Percentiles rank a stretch among this genome's conserved stretches.
These are phyloP conservation scores for Cladorhizidae sp. DNA, from an alignment of 37 sponge, comb jelly and placozoan genomes.

Conservation along the genomic window DNA sequence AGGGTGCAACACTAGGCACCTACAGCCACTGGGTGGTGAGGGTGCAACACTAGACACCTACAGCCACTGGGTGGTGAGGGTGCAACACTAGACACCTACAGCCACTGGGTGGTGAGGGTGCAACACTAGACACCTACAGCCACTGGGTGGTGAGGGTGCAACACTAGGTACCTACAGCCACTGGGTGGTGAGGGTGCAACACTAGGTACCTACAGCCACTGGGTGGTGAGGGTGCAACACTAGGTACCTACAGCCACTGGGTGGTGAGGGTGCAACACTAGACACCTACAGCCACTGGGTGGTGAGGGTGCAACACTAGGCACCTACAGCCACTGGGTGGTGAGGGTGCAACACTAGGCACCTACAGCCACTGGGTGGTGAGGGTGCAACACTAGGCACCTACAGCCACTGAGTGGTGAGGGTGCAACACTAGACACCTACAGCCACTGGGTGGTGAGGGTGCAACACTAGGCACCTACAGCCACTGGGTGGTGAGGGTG, in stretches of 20 bases:
- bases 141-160: constrained; percentile 8
- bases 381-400: constrained; percentile 10
- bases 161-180: not conserved
- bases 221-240: constrained; percentile 1
- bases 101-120: no score
- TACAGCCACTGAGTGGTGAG: no score
- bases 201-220: constrained; percentile 10
- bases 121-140: not conserved
- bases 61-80: not conserved
- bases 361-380: constrained; percentile 1
- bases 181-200: no score
- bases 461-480: constrained; percentile 12
- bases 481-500: no score
- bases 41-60: not conserved
- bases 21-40: no score
- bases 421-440: not conserved
- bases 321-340: no score
- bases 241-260: no score
- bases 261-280: not conserved
- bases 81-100: constrained; percentile 12
- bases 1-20: constrained; percentile 10
- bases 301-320: constrained; percentile 7
- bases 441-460: not conserved
- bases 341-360: not conserved
- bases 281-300: constrained; percentile 3